These are phyloP conservation scores for Craniophora ligustri DNA, from an alignment of 2,888 invertebrate species.

Conservation along the genomic window DNA sequence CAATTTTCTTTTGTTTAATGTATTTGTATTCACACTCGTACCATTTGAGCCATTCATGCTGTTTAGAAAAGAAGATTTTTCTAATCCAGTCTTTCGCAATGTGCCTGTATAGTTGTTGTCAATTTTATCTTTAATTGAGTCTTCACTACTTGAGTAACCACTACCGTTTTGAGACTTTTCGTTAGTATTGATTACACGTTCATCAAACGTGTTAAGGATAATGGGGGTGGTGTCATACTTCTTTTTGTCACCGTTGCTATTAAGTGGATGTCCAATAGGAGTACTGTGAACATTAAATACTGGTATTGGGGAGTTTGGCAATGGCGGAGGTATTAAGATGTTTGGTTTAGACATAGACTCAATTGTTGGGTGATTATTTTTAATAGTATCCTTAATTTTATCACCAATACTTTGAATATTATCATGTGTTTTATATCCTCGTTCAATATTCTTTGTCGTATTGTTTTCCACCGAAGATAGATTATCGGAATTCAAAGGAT, in stretches of 20 bases:
- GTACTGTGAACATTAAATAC: constrained; percentile 72
- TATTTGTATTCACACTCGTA: constrained; percentile 68
- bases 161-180: constrained; percentile 70
- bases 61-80: constrained; percentile 71
- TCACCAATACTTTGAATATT: constrained; percentile 71
- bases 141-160: constrained; percentile 70
- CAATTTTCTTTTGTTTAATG: constrained; percentile 77
- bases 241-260: constrained; percentile 58
- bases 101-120: constrained; percentile 68
- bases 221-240: constrained; percentile 65
- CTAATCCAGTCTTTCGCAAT: constrained; percentile 66
- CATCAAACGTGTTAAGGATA: constrained; percentile 56
- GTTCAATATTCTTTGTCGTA: constrained; percentile 71
- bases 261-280: constrained; percentile 60
- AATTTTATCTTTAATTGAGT: constrained; percentile 71
- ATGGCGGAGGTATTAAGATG: constrained; percentile 76
- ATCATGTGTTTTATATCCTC: constrained; percentile 72
- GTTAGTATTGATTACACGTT: constrained; percentile 54
- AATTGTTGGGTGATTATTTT: constrained; percentile 69
- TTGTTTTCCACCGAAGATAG: constrained; percentile 73
- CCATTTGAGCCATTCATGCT: constrained; percentile 62
- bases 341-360: constrained; percentile 60
- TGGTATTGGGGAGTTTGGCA: constrained; percentile 80
- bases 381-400: constrained; percentile 76
- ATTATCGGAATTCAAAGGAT: constrained; percentile 81